Percentiles rank a stretch among this genome's conserved stretches.
These are phyloP conservation scores for Nowickia ferox DNA, from an alignment of 2,888 invertebrate genomes.

Conservation along the genomic window DNA sequence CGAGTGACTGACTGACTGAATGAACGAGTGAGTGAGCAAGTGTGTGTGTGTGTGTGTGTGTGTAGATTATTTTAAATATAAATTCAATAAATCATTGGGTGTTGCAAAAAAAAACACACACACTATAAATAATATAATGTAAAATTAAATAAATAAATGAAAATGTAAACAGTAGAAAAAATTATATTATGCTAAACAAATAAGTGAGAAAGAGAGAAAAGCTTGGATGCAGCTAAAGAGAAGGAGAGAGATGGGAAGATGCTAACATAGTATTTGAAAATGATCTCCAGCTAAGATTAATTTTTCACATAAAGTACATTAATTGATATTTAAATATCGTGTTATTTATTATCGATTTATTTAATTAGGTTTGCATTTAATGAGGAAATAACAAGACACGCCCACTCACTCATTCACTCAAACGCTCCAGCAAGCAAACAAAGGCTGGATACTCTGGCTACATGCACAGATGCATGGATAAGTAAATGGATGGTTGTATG, in stretches of 20 bases:
- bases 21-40: background rate
- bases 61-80: conserved; percentile 64
- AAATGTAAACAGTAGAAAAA: conserved; percentile 26
- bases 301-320: conserved; percentile 45
- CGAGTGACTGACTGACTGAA: conserved; percentile 12
- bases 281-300: conserved; percentile 56
- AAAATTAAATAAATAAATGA: conserved; percentile 46
- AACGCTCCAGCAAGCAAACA: conserved; percentile 20
- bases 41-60: conserved; percentile 27
- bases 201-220: background rate
- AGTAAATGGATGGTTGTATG: too few relatives aligned
- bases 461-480: too few relatives aligned
- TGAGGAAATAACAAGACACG: conserved; percentile 69
- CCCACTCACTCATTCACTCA: conserved; percentile 54
- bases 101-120: conserved; percentile 52
- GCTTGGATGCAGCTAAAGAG: background rate
- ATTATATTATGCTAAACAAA: conserved; percentile 16
- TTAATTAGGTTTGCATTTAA: conserved; percentile 71
- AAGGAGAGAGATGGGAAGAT: background rate
- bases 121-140: conserved; percentile 43
- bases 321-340: conserved; percentile 70
- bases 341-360: conserved; percentile 76
- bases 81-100: conserved; percentile 68
- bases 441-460: background rate
- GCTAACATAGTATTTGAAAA: conserved; percentile 6